These are phyloP conservation scores for Aphidius colemani DNA, from an alignment of 2,888 invertebrate species.

Conservation along the genomic window DNA sequence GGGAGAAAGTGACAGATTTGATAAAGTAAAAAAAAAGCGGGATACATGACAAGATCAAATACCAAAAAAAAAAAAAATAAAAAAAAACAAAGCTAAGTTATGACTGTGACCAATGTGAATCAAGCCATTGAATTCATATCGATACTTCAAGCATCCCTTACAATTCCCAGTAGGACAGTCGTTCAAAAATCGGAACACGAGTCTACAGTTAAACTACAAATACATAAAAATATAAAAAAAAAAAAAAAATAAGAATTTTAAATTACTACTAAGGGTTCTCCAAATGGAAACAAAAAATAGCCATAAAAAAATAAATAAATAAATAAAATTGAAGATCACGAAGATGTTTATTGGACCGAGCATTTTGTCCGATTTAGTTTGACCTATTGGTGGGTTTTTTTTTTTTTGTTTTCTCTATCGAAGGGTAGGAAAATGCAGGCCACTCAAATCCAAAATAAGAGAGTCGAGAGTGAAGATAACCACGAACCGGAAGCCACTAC, in stretches of 20 bases:
- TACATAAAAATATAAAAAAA: neutral
- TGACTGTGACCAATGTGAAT: constrained; percentile 52
- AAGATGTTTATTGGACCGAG: too few relatives aligned
- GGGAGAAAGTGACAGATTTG: too few relatives aligned
- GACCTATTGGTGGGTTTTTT: neutral
- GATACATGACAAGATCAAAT: too few relatives aligned
- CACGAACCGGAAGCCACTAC: constrained; percentile 33
- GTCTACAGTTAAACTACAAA: neutral
- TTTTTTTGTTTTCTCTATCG: neutral
- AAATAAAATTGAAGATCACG: too few relatives aligned
- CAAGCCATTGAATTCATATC: constrained; percentile 51
- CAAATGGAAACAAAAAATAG: neutral
- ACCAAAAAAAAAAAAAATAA: too few relatives aligned
- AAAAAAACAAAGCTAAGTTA: neutral
- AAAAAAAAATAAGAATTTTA: neutral
- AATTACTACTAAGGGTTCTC: neutral
- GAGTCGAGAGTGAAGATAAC: constrained; percentile 22
- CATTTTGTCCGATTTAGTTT: neutral
- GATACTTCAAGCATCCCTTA: constrained; percentile 36
- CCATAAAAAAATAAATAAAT: neutral
- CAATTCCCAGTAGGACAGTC: constrained; percentile 1
- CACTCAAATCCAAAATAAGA: constrained; percentile 11
- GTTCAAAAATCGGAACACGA: neutral
- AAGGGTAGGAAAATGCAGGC: constrained; percentile 4
- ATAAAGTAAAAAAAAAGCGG: too few relatives aligned